Conservation (phyloP, 2,797 vertebrate genomes). For the Hozukius guyotensis region DNA sequence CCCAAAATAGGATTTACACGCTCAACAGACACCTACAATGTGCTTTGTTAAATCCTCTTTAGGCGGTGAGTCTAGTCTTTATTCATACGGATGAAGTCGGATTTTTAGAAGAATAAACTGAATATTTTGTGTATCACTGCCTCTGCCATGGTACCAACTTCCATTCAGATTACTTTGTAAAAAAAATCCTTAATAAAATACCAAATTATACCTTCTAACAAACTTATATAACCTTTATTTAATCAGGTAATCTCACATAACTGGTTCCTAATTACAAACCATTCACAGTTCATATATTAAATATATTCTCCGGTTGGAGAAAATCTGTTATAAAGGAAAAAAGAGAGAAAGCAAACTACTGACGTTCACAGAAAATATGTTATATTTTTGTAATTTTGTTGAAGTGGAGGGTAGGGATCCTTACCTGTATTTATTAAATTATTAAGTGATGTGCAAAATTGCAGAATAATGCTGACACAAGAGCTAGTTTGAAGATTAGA, state of each 20-base stretch:
- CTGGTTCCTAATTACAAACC: neutral
- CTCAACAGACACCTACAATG: neutral
- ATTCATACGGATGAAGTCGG: neutral
- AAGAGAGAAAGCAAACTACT: neutral
- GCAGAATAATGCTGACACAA: neutral
- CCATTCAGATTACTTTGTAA: too few species aligned
- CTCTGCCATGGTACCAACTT: neutral
- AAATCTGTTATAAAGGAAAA: neutral
- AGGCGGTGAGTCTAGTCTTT: neutral
- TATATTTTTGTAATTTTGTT: neutral
- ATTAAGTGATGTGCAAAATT: neutral
- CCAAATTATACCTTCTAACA: neutral
- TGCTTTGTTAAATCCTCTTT: neutral
- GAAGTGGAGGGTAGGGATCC: neutral
- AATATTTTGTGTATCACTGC: neutral
- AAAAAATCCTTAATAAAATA: neutral
- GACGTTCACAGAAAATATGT: too few species aligned
- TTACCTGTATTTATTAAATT: neutral
- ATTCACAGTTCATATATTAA: neutral
- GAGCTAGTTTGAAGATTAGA: neutral
- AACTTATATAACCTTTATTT: neutral
- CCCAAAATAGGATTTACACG: neutral
- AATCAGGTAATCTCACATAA: neutral
- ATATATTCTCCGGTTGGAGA: too few species aligned
- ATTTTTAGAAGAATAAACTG: neutral